These are phyloP conservation scores for Agelaius phoeniceus DNA, from an alignment of 2,113 vertebrate genomes.

Conservation along the genomic window DNA sequence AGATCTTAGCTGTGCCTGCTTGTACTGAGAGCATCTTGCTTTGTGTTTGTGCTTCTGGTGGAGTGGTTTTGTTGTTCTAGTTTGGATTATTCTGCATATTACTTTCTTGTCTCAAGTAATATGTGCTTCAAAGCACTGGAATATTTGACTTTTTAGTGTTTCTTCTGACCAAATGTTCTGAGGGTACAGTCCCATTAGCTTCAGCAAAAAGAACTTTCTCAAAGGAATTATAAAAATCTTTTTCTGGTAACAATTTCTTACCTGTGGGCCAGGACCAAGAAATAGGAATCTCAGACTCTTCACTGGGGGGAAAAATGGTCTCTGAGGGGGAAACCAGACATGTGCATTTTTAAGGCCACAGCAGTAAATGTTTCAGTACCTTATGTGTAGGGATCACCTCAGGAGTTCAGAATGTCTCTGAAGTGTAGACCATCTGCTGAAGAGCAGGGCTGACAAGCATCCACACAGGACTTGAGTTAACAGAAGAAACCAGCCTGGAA, in stretches of 20 bases:
- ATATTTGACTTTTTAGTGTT: not conserved
- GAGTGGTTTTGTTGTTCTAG: not conserved
- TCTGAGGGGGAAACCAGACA: not conserved
- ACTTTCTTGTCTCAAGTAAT: not conserved
- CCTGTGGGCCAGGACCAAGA: no score
- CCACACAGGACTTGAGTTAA: not conserved
- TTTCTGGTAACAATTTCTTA: not conserved
- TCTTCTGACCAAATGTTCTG: not conserved
- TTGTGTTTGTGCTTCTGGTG: not conserved
- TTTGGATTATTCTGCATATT: not conserved
- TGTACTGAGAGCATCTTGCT: not conserved
- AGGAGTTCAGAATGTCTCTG: not conserved
- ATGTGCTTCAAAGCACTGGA: not conserved
- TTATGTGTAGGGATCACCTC: not conserved
- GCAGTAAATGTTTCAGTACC: not conserved
- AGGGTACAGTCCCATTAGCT: not conserved
- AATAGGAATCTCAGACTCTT: not conserved
- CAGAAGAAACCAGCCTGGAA: not conserved
- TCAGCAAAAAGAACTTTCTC: not conserved
- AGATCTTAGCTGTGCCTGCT: not conserved
- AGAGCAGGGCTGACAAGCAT: not conserved
- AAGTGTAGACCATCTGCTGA: not conserved
- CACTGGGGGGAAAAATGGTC: not conserved
- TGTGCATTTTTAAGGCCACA: not conserved
- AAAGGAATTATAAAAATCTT: not conserved